Evolutionary conservation across 2,113 vertebrate genomes (phyloP).

Genomic region (Phyllopteryx taeniolatus): DNA sequence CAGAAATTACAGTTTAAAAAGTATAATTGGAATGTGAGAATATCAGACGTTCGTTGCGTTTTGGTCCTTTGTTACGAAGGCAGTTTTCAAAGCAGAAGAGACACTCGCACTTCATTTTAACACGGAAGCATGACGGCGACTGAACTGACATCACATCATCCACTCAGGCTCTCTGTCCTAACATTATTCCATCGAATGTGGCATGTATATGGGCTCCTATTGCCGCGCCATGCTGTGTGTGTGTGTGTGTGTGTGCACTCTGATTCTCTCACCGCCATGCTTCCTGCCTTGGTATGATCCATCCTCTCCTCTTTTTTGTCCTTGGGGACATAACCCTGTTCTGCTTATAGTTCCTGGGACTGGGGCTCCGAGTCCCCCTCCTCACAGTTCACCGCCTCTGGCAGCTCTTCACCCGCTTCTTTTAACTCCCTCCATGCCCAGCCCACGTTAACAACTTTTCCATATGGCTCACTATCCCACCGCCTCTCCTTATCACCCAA

Average conservation of each 20-base stretch:
- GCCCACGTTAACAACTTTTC: constrained; percentile 70
- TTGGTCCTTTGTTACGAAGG: constrained; percentile 42
- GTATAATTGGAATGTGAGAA: neutral
- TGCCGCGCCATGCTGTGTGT: constrained; percentile 50
- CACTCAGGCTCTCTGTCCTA: constrained; percentile 34
- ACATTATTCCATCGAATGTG: neutral
- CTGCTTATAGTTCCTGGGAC: constrained; percentile 69
- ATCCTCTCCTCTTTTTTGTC: constrained; percentile 47
- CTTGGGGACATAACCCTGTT: constrained; percentile 41
- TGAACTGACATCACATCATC: constrained; percentile 22
- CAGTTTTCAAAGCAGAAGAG: constrained; percentile 37
- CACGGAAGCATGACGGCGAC: neutral
- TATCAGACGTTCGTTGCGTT: neutral
- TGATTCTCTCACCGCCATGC: constrained; percentile 48
- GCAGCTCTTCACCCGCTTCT: constrained; percentile 72
- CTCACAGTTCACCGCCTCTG: constrained; percentile 67
- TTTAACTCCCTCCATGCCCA: constrained; percentile 74
- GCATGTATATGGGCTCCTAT: constrained; percentile 6
- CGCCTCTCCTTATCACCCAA: constrained; percentile 72
- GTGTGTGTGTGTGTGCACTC: constrained; percentile 48
- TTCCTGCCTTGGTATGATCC: constrained; percentile 49
- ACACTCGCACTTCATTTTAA: constrained; percentile 1
- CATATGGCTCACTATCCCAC: constrained; percentile 71
- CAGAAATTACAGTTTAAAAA: constrained; percentile 5
- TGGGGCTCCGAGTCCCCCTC: constrained; percentile 66